Conservation (phyloP, 2,888 invertebrate genomes). For the Lepidochitona cinerea region DNA sequence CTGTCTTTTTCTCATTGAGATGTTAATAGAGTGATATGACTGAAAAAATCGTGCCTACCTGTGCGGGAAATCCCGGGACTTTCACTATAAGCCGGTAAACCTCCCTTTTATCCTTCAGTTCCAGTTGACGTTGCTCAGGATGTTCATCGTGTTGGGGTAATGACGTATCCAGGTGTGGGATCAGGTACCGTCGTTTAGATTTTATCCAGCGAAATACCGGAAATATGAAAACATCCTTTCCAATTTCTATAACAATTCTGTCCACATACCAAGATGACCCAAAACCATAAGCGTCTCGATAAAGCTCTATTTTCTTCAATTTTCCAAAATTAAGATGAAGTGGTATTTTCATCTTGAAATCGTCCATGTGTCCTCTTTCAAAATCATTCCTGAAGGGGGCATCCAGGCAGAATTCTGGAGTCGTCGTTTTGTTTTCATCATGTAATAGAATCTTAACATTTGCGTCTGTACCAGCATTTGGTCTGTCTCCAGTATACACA, state of each 20-base stretch:
- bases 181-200: slow-evolving; percentile 62
- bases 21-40: no score
- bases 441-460: slow-evolving; percentile 68
- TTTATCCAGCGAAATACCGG: slow-evolving; percentile 72
- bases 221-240: slow-evolving; percentile 54
- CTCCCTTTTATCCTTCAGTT: slow-evolving; percentile 65
- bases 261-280: slow-evolving; percentile 70
- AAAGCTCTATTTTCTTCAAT: slow-evolving; percentile 63
- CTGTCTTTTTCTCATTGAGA: no score
- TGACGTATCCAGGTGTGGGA: slow-evolving; percentile 67
- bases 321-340: slow-evolving; percentile 29
- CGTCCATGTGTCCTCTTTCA: slow-evolving; percentile 68
- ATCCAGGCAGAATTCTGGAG: slow-evolving; percentile 64
- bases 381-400: slow-evolving; percentile 63
- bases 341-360: slow-evolving; percentile 49
- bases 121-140: slow-evolving; percentile 62
- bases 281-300: slow-evolving; percentile 67
- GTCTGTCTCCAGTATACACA: slow-evolving; percentile 69
- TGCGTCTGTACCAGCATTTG: slow-evolving; percentile 70
- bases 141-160: slow-evolving; percentile 70
- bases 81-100: slow-evolving; percentile 54
- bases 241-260: slow-evolving; percentile 48
- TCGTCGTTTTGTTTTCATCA: slow-evolving; percentile 61
- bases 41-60: slow-evolving; percentile 38
- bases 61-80: slow-evolving; percentile 49